phyloP scores from a whole-genome alignment of 2,113 vertebrate genomes.

The Antigone vipio region DNA sequence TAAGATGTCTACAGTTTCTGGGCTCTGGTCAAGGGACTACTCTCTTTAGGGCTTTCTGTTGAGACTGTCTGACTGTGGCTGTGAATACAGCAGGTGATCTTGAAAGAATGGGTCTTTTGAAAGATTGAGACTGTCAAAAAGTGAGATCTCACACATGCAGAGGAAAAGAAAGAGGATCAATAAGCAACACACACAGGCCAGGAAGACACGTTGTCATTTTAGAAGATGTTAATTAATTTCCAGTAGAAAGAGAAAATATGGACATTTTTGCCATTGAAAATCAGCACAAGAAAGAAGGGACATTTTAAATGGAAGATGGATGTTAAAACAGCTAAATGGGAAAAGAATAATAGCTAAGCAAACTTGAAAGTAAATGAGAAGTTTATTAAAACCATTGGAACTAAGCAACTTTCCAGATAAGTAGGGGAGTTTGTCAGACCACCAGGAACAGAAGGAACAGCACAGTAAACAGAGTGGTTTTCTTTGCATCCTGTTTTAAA shows the following conservation, averaged over 20 bases:
- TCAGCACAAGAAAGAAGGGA: neutral
- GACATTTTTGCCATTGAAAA: neutral
- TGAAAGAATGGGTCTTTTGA: neutral
- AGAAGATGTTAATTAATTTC: neutral
- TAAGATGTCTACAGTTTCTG: neutral
- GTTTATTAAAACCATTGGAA: neutral
- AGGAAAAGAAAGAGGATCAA: neutral
- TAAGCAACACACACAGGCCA: neutral
- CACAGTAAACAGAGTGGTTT: accelerated
- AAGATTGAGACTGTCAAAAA: neutral
- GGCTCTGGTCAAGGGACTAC: neutral
- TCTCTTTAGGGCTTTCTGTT: neutral
- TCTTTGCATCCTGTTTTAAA: neutral
- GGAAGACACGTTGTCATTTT: neutral
- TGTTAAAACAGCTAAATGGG: neutral
- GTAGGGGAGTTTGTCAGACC: neutral
- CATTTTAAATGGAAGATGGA: neutral
- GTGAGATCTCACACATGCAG: neutral
- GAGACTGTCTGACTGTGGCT: neutral
- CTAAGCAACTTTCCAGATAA: neutral
- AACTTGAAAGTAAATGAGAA: neutral
- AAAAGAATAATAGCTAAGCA: neutral
- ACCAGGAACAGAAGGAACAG: neutral
- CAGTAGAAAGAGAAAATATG: neutral
- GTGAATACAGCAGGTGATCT: neutral